Conservation (phyloP, 2,113 vertebrate genomes). For the Oreotragus oreotragus region DNA sequence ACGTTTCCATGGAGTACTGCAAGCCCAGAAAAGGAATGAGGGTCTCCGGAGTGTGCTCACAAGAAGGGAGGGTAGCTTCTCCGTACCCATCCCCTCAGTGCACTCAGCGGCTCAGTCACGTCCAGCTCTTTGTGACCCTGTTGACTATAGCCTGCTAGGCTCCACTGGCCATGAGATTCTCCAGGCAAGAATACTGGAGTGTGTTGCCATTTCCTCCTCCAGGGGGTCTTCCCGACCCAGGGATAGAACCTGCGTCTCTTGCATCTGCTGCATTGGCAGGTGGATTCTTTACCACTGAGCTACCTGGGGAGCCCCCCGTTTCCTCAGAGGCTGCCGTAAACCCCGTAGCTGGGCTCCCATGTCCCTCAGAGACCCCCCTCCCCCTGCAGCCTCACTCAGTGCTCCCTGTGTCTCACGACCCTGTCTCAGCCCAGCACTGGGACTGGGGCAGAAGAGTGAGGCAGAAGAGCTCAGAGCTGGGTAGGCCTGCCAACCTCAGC, state of each 20-base stretch:
- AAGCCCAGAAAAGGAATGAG: not conserved
- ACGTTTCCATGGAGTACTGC: no score
- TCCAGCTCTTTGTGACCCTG: not conserved
- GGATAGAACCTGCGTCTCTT: not conserved
- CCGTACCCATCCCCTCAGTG: fast-evolving
- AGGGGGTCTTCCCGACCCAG: not conserved
- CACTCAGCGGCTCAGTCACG: not conserved
- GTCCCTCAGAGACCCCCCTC: not conserved
- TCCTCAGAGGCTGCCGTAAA: not conserved
- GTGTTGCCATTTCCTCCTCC: not conserved
- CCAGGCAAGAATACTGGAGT: not conserved
- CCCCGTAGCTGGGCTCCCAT: fast-evolving
- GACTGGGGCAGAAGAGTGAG: not conserved
- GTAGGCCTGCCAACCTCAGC: not conserved
- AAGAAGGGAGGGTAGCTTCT: not conserved
- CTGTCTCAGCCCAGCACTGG: not conserved
- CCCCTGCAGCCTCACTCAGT: not conserved
- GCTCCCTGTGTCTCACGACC: not conserved
- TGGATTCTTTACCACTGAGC: not conserved
- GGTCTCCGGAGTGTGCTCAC: not conserved
- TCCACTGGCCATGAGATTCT: not conserved
- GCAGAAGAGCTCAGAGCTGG: not conserved
- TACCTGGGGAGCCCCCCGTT: not conserved
- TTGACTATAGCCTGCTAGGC: not conserved
- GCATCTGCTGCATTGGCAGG: not conserved